Conservation (phyloP, 2,113 vertebrate genomes). For the Chunga burmeisteri region DNA sequence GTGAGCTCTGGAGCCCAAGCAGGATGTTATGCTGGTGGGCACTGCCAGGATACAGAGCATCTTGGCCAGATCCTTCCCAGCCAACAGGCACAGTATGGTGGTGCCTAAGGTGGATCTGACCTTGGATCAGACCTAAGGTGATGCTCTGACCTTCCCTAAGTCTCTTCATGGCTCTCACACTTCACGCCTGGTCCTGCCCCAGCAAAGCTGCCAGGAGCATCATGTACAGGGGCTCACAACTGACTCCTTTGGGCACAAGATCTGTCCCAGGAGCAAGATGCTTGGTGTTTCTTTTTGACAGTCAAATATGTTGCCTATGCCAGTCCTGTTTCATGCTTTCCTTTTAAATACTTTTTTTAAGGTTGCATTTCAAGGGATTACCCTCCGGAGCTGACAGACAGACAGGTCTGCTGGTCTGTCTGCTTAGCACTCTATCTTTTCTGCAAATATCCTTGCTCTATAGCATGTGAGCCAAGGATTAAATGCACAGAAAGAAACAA, state of each 20-base stretch:
- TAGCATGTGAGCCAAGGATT: conserved; percentile 7
- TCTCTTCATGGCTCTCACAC: not conserved
- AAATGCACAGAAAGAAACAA: conserved; percentile 21
- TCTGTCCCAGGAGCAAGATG: not conserved
- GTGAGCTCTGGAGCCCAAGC: not conserved
- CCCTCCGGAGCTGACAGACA: not conserved
- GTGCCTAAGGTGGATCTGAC: not conserved
- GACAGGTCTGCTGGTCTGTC: not conserved
- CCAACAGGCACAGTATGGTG: too few relatives aligned
- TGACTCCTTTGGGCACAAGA: not conserved
- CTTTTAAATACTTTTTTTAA: not conserved
- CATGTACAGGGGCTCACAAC: rapidly evolving
- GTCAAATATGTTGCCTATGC: not conserved
- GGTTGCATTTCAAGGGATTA: not conserved
- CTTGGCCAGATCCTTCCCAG: not conserved
- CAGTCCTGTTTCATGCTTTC: not conserved
- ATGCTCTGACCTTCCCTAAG: not conserved
- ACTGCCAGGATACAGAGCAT: rapidly evolving
- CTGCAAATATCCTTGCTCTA: not conserved
- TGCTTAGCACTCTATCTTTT: conserved; percentile 3
- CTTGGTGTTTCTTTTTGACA: not conserved
- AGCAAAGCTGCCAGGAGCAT: not conserved
- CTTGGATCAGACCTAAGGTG: too few relatives aligned
- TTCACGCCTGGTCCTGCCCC: not conserved
- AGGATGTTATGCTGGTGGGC: not conserved